Percentiles rank a stretch among this genome's conserved stretches.
These are phyloP conservation scores for Erebia ligea DNA, from an alignment of 2,888 invertebrate species.

Conservation along the genomic window DNA sequence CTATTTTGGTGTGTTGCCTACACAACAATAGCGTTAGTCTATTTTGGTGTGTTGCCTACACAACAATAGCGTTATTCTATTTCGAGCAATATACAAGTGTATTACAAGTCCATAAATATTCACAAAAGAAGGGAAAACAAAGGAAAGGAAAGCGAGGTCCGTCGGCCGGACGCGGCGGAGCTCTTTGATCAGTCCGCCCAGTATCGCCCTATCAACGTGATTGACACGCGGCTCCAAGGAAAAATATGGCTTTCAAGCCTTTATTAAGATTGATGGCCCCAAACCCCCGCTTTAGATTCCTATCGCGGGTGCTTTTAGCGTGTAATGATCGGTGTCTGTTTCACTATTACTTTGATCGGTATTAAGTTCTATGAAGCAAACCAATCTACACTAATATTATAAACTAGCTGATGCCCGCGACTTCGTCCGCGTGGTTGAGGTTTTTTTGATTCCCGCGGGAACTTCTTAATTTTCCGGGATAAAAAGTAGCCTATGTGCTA, in stretches of 20 bases:
- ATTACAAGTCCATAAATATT: slow-evolving; percentile 54
- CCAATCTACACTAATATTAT: neutral
- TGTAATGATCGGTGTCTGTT: slow-evolving; percentile 36
- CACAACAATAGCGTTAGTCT: too few species aligned
- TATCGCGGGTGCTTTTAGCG: slow-evolving; percentile 40
- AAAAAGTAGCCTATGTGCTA: too few species aligned
- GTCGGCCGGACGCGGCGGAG: slow-evolving; percentile 50
- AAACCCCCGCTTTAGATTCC: slow-evolving; percentile 34
- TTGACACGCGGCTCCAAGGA: slow-evolving; percentile 66
- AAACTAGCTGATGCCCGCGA: too few species aligned
- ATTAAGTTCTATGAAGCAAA: neutral
- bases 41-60: too few species aligned
- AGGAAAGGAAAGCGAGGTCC: slow-evolving; percentile 42
- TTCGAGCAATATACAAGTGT: too few species aligned
- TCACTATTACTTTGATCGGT: slow-evolving; percentile 20
- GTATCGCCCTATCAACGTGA: slow-evolving; percentile 59
- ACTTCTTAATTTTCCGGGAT: too few species aligned
- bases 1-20: too few species aligned
- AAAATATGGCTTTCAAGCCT: slow-evolving; percentile 72
- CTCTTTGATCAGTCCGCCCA: slow-evolving; percentile 40
- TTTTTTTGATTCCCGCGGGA: too few species aligned
- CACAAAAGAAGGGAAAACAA: slow-evolving; percentile 64
- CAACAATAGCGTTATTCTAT: too few species aligned
- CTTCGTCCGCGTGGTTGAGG: too few species aligned
- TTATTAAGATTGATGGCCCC: slow-evolving; percentile 75